Evolutionary conservation across 2,888 invertebrate species (phyloP).

Genomic region (Clusia tigrina): DNA sequence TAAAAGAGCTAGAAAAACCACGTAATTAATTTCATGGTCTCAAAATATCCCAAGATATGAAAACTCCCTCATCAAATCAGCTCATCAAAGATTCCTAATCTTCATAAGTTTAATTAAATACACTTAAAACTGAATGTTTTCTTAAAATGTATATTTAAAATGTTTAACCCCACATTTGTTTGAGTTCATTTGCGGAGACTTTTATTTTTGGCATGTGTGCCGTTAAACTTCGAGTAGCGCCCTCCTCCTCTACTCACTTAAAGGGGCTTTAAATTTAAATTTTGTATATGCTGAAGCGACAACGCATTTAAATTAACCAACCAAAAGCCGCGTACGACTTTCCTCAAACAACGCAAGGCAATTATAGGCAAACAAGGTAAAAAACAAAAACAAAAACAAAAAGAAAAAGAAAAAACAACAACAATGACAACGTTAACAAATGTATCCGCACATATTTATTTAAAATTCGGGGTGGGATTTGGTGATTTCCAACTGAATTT

Average conservation of each 20-base stretch:
- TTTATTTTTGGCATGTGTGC: not conserved
- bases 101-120: not conserved
- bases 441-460: too few relatives aligned
- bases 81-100: not conserved
- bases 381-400: constrained; percentile 23
- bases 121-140: not conserved
- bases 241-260: constrained; percentile 3
- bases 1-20: too few relatives aligned
- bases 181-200: too few relatives aligned
- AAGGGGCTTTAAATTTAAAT: not conserved
- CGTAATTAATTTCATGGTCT: too few relatives aligned
- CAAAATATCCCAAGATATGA: too few relatives aligned
- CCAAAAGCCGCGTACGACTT: constrained; percentile 41
- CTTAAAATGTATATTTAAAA: not conserved
- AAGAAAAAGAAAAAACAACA: constrained; percentile 27
- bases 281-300: not conserved
- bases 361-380: constrained; percentile 31
- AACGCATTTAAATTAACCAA: constrained; percentile 52
- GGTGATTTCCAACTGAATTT: constrained; percentile 23
- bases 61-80: not conserved
- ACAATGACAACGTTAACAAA: constrained; percentile 1
- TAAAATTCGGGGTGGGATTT: constrained; percentile 30
- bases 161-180: too few relatives aligned
- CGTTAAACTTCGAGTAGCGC: not conserved
- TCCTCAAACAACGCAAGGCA: constrained; percentile 20